phyloP scores from a whole-genome alignment of 2,888 invertebrate genomes.

The Troides aeacus region DNA sequence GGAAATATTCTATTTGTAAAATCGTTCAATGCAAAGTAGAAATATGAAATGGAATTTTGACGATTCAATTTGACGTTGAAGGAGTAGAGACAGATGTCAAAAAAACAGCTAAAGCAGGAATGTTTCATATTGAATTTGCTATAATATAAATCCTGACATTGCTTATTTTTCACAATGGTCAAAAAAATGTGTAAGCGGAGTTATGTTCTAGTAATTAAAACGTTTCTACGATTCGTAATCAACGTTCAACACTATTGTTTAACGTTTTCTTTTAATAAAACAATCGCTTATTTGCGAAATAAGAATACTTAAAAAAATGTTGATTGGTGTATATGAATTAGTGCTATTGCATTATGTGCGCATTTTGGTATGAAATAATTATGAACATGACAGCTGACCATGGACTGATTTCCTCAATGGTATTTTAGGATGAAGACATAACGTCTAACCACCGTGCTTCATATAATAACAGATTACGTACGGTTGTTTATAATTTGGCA shows the following conservation, averaged over 20 bases:
- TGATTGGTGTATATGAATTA: conserved; percentile 14
- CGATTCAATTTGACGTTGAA: no score
- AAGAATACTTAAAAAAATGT: conserved; percentile 6
- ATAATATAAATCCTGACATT: no score
- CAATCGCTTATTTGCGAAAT: conserved; percentile 1
- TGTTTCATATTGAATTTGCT: no score
- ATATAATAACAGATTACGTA: conserved; percentile 18
- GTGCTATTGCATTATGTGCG: conserved; percentile 6
- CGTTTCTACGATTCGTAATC: not conserved
- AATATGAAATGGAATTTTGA: no score
- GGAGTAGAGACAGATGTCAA: no score
- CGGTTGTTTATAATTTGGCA: conserved; percentile 13
- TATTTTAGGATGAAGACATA: conserved; percentile 27
- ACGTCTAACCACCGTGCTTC: conserved; percentile 10
- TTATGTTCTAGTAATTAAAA: not conserved
- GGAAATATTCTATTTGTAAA: no score
- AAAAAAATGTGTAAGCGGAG: no score
- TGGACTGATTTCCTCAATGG: conserved; percentile 22
- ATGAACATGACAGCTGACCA: conserved; percentile 18
- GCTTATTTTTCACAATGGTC: no score
- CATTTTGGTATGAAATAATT: conserved; percentile 14
- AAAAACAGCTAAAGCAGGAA: no score
- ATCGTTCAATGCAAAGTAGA: no score
- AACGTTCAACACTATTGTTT: not conserved
- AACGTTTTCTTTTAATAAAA: not conserved